Evolutionary conservation across 2,888 invertebrate species (phyloP), one percentile per base, ranked within the genome.

Genomic region (Hipparchia sbordonii): DNA sequence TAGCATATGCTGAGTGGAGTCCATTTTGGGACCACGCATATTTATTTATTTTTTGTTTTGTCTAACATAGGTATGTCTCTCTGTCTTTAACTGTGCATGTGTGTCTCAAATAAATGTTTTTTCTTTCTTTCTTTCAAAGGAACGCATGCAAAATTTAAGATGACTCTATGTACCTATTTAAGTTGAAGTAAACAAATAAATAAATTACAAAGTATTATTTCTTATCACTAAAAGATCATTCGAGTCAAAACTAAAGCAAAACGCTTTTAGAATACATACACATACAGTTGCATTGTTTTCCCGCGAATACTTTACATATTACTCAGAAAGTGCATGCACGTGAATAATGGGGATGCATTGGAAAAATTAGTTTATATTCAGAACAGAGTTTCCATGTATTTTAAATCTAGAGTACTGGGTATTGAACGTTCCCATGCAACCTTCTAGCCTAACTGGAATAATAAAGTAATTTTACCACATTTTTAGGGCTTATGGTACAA

Each of bases 221-320:
- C 23, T 51, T 33, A 52, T 56, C n/a, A 54, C 56, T 3, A 33
- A 56, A 67, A 45, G 66, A 45, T 67, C 33, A 61, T 39, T 39
- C 66, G 39, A 56, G 68, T 74, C 70, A 74, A 74, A 74, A 72
- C 74, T 72, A 70, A 59, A 57, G 57, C 70, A 74, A 46, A 23
- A 5, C 74, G 63, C 48, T 62, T 59, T 59, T 68, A 48, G 74
- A 70, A 72, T 74, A 72, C 39, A 33, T 2, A 48, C 1, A 23
- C 6, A 48, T 48, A 54, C 65, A 61, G 52, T 62, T 46, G 59
- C 45, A 69, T 66, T 70, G 70, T 74, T 59, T 67, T 63, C 63
- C 6, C 10, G 72, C 51, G 54, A 74, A 72, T 67, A 74, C 59
- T 70, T 70, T 23, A 70, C 74, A 72, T 72, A 59, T 71, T 71